Conservation (phyloP, 2,888 invertebrate genomes). For the Muschampia plurimacula region DNA sequence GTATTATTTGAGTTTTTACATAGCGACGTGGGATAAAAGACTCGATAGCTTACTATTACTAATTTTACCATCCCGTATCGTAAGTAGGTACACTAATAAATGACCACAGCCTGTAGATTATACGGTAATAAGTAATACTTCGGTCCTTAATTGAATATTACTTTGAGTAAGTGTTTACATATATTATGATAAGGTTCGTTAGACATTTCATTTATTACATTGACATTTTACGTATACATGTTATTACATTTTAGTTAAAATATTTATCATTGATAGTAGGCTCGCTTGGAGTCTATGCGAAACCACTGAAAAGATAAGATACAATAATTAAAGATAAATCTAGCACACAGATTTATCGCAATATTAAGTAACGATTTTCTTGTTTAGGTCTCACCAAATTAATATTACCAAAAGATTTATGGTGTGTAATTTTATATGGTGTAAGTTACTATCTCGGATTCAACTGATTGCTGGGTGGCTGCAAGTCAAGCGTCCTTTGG, state of each 20-base stretch:
- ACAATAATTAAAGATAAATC: too few species aligned
- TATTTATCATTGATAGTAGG: background rate
- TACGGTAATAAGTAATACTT: constrained; percentile 24
- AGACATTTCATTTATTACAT: constrained; percentile 32
- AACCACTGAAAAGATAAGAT: too few species aligned
- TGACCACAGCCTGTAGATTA: constrained; percentile 18
- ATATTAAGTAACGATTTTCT: too few species aligned
- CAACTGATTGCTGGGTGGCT: background rate
- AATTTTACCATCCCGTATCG: constrained; percentile 1
- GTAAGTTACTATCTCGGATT: background rate
- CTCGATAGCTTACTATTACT: constrained; percentile 7
- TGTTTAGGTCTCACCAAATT: too few species aligned
- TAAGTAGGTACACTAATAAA: constrained; percentile 13
- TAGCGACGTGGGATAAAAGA: background rate
- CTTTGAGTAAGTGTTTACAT: constrained; percentile 35
- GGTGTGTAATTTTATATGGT: background rate
- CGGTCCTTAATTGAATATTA: constrained; percentile 14
- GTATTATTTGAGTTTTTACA: constrained; percentile 38
- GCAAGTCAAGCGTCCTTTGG: constrained; percentile 7
- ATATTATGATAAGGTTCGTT: constrained; percentile 31
- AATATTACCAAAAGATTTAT: background rate
- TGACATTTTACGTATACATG: constrained; percentile 16
- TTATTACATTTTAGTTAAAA: constrained; percentile 17
- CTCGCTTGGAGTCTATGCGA: too few species aligned
- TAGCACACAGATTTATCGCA: background rate